Base-by-base conservation (phyloP, 1,140 invertebrate species). In the Cyphomyrmex costatus region DNA sequence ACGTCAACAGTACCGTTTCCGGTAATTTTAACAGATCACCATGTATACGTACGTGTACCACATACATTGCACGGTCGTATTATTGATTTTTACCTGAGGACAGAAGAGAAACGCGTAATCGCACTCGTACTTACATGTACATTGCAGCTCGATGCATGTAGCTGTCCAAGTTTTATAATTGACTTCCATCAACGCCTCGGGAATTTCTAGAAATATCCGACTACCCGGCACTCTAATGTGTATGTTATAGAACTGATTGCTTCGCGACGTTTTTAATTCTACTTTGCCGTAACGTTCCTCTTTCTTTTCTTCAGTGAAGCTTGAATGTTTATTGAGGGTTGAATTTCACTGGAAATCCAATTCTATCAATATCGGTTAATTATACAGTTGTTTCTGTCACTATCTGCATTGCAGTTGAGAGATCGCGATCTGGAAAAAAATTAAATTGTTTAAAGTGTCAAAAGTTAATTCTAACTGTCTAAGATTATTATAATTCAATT, bases 81-180 rank as follows among this genome's bases (percentile, higher is more conserved):
- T 80, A 80, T 80, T 80, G 78, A 80, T 80, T 80, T 80, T 70
- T 70, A 80, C 63, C 63, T 56, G 63, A 24, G n/a, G n/a, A n/a
- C n/a, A n/a, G 16, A 51, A 68, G 33, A 80, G 65, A 70, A 53
- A 53, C 30, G 46, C 33, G 63, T 68, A 80, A 70, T 53, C 78
- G 33, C 21, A 70, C 51, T 42, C 46, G 14, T 53, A 80, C 3
- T 10, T 53, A 51, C 42, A 24, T 27, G 19, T 65, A 63, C 30
- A 14, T 66, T 14, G 24, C 30, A 33, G 24, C 19, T 65, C 46
- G 10, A 42, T 42, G 4, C 78, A 16, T 70, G 63, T 80, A 61
- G 33, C 66, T n/a, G 42, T 58, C 21, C 42, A 78, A 42, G 36
- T 76, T 78, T 6, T 36, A 16, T 30, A 24, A 80, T 80, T 21